These are phyloP conservation scores for Crocidura indochinensis DNA, from an alignment of 2,797 vertebrate species.

Conservation along the genomic window DNA sequence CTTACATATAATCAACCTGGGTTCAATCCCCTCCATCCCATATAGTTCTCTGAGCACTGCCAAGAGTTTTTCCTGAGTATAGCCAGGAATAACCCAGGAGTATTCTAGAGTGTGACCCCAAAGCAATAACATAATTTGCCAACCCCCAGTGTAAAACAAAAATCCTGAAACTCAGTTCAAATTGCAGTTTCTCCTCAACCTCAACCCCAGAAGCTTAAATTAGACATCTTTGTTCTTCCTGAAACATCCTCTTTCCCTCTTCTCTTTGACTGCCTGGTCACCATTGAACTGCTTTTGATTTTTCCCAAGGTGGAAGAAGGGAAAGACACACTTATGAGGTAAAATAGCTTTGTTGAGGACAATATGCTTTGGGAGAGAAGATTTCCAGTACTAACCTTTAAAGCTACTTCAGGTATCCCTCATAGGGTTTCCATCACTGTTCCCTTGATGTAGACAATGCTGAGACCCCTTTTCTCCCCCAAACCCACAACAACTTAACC, in stretches of 20 bases:
- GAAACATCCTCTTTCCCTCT: not conserved
- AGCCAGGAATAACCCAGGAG: no score
- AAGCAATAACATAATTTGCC: no score
- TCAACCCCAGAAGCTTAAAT: not conserved
- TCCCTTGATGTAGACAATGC: not conserved
- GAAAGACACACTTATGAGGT: not conserved
- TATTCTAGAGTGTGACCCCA: no score
- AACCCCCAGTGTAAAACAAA: not conserved
- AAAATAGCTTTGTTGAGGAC: not conserved
- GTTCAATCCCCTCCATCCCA: no score
- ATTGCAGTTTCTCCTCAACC: not conserved
- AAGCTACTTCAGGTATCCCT: not conserved
- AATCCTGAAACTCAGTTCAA: not conserved
- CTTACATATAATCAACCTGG: no score
- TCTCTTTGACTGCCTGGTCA: not conserved
- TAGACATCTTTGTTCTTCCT: not conserved
- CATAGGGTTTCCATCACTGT: not conserved
- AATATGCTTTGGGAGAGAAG: not conserved
- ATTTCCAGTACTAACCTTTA: not conserved
- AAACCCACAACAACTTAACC: not conserved
- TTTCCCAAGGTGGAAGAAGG: not conserved
- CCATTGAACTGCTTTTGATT: not conserved
- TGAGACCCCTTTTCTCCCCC: not conserved
- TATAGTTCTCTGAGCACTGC: no score
- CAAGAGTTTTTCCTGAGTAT: no score